These are phyloP conservation scores for Sebastolobus alascanus DNA, from an alignment of 2,797 vertebrate species.

Conservation along the genomic window DNA sequence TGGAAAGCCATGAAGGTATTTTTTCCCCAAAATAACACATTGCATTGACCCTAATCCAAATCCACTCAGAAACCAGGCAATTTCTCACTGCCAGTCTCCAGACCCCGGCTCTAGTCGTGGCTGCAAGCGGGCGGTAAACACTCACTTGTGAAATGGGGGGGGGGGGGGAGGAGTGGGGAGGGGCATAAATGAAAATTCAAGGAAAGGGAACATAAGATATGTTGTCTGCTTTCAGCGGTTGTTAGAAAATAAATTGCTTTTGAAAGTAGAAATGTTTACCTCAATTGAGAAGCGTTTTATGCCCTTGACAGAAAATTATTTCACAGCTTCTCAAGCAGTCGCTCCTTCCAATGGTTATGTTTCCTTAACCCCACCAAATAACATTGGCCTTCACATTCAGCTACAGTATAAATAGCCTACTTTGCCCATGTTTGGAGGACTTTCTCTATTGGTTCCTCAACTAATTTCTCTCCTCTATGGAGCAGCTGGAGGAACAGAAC, in stretches of 20 bases:
- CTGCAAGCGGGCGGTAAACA: slow-evolving; percentile 69
- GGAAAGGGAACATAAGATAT: slow-evolving; percentile 82
- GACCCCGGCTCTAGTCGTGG: slow-evolving; percentile 55
- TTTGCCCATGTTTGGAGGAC: slow-evolving; percentile 72
- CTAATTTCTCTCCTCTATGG: slow-evolving; percentile 73
- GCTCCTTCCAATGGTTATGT: slow-evolving; percentile 81
- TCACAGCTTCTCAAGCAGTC: slow-evolving; percentile 78
- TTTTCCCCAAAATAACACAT: slow-evolving; percentile 65
- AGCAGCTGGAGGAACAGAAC: slow-evolving; percentile 59
- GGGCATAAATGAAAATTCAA: slow-evolving; percentile 79
- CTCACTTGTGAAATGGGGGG: slow-evolving; percentile 58
- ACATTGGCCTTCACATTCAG: slow-evolving; percentile 78
- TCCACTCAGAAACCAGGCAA: slow-evolving; percentile 72
- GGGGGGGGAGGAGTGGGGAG: background rate
- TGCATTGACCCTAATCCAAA: slow-evolving; percentile 81
- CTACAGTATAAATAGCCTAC: slow-evolving; percentile 72
- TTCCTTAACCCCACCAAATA: slow-evolving; percentile 85
- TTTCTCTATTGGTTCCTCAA: slow-evolving; percentile 68
- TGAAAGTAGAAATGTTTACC: slow-evolving; percentile 85
- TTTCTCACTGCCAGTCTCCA: slow-evolving; percentile 74
- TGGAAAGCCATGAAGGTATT: slow-evolving; percentile 62
- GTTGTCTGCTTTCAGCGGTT: slow-evolving; percentile 83
- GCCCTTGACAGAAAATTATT: slow-evolving; percentile 84
- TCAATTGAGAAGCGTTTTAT: slow-evolving; percentile 83
- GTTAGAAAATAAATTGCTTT: slow-evolving; percentile 86